phyloP scores from a whole-genome alignment of 2,888 invertebrate species.

The Chorisops tibialis region DNA sequence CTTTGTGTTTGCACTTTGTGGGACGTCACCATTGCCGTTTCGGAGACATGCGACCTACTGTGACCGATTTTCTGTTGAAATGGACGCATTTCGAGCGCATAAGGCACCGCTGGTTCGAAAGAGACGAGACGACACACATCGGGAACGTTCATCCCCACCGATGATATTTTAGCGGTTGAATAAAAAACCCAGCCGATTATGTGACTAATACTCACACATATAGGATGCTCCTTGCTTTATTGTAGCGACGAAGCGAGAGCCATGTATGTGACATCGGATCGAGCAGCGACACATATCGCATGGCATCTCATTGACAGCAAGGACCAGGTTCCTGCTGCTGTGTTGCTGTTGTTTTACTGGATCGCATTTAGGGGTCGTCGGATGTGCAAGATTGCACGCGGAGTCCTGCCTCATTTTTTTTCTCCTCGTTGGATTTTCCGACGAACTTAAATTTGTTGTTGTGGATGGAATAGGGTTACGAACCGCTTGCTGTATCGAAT shows the following conservation, averaged over 20 bases:
- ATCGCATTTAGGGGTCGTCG: too few species aligned
- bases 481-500: too few species aligned
- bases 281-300: too few species aligned
- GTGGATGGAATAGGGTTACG: too few species aligned
- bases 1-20: slow-evolving; percentile 32
- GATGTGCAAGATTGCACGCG: too few species aligned
- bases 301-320: too few species aligned
- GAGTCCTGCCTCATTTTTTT: too few species aligned
- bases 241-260: slow-evolving; percentile 1
- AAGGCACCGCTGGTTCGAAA: background rate
- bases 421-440: too few species aligned
- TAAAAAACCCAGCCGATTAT: background rate
- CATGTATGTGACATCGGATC: slow-evolving; percentile 13
- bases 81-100: slow-evolving; percentile 8
- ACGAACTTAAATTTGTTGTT: too few species aligned
- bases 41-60: slow-evolving; percentile 31
- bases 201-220: slow-evolving; percentile 16
- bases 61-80: slow-evolving; percentile 27
- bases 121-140: slow-evolving; percentile 5
- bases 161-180: background rate
- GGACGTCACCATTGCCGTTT: slow-evolving; percentile 31
- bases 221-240: slow-evolving; percentile 15
- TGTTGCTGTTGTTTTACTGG: too few species aligned
- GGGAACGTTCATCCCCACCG: slow-evolving; percentile 20
- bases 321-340: too few species aligned